phyloP scores from a whole-genome alignment of 2,888 invertebrate genomes.

The Caprella mutica region DNA sequence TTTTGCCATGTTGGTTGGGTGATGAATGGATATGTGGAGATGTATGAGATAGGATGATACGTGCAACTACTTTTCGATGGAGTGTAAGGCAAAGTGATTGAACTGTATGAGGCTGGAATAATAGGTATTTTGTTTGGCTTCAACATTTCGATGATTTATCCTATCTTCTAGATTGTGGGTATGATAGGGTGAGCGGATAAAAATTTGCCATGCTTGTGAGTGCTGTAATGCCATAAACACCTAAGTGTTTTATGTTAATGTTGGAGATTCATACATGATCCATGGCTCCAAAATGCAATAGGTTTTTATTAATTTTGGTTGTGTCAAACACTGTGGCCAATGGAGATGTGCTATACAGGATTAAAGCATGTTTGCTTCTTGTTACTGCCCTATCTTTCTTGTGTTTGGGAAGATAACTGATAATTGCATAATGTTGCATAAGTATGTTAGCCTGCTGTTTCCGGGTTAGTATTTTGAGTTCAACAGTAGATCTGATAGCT shows the following conservation, averaged over 20 bases:
- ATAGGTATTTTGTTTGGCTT: constrained; percentile 36
- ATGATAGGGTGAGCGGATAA: constrained; percentile 25
- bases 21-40: constrained; percentile 17
- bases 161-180: constrained; percentile 35
- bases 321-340: constrained; percentile 3
- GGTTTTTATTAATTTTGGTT: constrained; percentile 1
- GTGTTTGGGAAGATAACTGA: constrained; percentile 4
- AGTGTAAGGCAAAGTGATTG: constrained; percentile 35
- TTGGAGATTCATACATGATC: constrained; percentile 8
- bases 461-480: background rate
- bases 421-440: constrained; percentile 3
- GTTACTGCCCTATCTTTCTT: constrained; percentile 1
- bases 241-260: constrained; percentile 8
- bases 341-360: background rate
- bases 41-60: background rate
- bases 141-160: constrained; percentile 34
- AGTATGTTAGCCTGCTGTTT: constrained; percentile 7
- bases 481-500: too few relatives aligned
- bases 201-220: background rate
- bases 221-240: background rate
- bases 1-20: constrained; percentile 38
- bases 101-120: constrained; percentile 34
- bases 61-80: constrained; percentile 36
- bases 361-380: background rate
- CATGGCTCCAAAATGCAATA: constrained; percentile 3